Evolutionary conservation across 2,888 invertebrate genomes (phyloP).

Genomic region (Yponomeuta sedellus): DNA sequence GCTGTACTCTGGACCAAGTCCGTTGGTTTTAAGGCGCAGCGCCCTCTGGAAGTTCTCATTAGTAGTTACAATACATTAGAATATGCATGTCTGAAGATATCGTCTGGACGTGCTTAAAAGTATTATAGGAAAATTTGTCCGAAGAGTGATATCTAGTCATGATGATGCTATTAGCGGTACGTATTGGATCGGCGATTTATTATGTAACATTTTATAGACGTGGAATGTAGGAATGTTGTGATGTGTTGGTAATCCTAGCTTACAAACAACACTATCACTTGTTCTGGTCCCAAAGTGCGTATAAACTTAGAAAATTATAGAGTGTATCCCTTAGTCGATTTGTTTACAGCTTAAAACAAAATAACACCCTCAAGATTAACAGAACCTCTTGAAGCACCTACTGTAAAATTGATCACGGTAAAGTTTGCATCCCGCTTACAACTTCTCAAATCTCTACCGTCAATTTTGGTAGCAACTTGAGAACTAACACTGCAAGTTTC

Average conservation of each 20-base stretch:
- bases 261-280: too few species aligned
- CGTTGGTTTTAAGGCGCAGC: conserved; percentile 52
- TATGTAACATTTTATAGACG: background rate
- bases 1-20: conserved; percentile 55
- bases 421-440: background rate
- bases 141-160: conserved; percentile 4
- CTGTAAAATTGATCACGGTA: background rate
- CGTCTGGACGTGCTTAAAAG: background rate
- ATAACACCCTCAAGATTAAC: too few species aligned
- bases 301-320: too few species aligned
- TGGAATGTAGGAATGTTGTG: too few species aligned
- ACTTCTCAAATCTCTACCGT: background rate
- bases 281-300: too few species aligned
- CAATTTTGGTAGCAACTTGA: background rate
- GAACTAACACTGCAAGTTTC: background rate
- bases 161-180: conserved; percentile 13
- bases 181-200: background rate
- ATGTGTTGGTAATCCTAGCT: too few species aligned
- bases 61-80: conserved; percentile 47
- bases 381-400: too few species aligned
- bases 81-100: conserved; percentile 24
- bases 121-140: background rate
- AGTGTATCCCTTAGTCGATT: too few species aligned
- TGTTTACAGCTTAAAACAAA: too few species aligned
- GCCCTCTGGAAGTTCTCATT: conserved; percentile 41